phyloP scores from a whole-genome alignment of 2,797 vertebrate genomes.

The Spheniscus humboldti region DNA sequence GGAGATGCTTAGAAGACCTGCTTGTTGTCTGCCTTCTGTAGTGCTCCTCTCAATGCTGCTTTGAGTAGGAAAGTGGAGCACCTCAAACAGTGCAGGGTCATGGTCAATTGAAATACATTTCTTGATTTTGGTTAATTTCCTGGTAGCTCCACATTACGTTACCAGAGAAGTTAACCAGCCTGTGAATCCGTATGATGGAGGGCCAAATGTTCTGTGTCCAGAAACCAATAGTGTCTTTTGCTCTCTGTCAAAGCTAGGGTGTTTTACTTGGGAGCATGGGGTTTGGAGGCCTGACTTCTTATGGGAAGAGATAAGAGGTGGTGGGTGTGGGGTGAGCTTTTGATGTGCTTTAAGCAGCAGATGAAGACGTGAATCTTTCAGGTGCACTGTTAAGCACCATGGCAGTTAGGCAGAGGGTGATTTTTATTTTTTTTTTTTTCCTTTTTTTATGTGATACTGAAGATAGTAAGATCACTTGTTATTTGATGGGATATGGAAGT shows the following conservation, averaged over 20 bases:
- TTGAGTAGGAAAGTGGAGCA: neutral
- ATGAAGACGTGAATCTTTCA: neutral
- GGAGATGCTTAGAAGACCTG: neutral
- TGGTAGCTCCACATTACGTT: neutral
- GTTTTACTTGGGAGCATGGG: neutral
- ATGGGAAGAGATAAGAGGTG: neutral
- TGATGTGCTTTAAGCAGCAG: neutral
- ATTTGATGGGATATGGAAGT: neutral
- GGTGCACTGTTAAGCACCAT: neutral
- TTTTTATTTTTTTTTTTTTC: too few relatives aligned
- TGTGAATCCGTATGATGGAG: neutral
- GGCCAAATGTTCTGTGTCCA: neutral
- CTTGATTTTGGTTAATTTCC: neutral
- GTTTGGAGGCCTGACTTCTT: neutral
- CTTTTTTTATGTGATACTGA: neutral
- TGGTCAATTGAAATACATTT: neutral
- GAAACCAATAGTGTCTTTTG: neutral
- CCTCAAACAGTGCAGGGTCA: neutral
- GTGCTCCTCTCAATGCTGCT: neutral
- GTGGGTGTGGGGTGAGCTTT: neutral
- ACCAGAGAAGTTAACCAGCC: neutral
- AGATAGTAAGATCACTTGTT: neutral
- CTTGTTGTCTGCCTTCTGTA: neutral
- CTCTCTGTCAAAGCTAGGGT: neutral
- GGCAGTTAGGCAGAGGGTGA: neutral